These are phyloP conservation scores for Agrypnia vestita DNA, from an alignment of 1,140 invertebrate genomes.

Conservation along the genomic window DNA sequence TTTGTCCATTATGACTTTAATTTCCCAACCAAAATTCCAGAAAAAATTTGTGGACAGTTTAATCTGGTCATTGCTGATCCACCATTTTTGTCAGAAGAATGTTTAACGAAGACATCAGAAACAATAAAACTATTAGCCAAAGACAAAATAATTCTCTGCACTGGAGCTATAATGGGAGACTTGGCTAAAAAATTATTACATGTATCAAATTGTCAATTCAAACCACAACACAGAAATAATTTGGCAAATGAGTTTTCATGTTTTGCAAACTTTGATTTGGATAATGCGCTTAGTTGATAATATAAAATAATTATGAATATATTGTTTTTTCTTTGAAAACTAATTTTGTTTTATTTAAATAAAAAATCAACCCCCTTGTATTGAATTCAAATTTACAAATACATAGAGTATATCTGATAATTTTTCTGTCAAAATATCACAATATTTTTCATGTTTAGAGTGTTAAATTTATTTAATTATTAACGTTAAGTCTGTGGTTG, in stretches of 20 bases:
- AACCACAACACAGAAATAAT: slow-evolving; percentile 89
- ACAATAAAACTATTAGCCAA: slow-evolving; percentile 87
- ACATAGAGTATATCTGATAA: too few relatives aligned
- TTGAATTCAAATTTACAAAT: too few relatives aligned
- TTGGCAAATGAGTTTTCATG: slow-evolving; percentile 94
- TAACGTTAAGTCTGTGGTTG: too few relatives aligned
- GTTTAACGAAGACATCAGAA: slow-evolving; percentile 86
- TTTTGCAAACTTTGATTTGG: slow-evolving; percentile 89
- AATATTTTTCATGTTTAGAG: too few relatives aligned
- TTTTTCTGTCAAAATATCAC: too few relatives aligned
- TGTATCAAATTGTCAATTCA: slow-evolving; percentile 80
- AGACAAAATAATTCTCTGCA: slow-evolving; percentile 90
- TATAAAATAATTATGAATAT: slow-evolving; percentile 21
- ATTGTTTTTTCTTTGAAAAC: not conserved
- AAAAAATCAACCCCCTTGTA: not conserved
- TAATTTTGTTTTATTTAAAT: not conserved
- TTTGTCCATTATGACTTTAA: slow-evolving; percentile 95
- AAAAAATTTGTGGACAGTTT: slow-evolving; percentile 77
- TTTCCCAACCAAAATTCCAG: slow-evolving; percentile 80
- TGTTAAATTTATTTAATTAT: too few relatives aligned
- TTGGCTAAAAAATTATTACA: slow-evolving; percentile 77
- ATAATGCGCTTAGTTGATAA: slow-evolving; percentile 61
- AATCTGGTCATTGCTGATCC: slow-evolving; percentile 94
- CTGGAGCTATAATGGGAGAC: slow-evolving; percentile 87
- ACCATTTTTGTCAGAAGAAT: slow-evolving; percentile 95